Base-by-base conservation (phyloP, 2,113 vertebrate genomes). In the Myrmecobius fasciatus region DNA sequence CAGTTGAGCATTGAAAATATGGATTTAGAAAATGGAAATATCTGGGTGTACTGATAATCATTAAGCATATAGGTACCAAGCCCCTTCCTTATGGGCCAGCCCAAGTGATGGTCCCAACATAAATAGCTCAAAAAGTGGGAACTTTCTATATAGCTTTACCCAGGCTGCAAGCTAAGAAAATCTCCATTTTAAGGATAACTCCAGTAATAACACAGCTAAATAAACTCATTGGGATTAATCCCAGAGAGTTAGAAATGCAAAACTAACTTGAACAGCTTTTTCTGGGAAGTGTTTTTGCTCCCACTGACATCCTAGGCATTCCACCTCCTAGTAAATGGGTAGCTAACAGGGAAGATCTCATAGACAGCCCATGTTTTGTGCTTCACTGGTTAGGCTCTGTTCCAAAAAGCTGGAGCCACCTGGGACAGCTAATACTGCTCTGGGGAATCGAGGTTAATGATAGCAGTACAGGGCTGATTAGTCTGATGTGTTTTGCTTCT, bases 401-500 rank as follows among this genome's bases (percentile, higher is more conserved):
- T 89, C 31, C 90, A 95, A 92, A 92, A 52, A 92, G 51, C 48
- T 91, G 43, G 25, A 43, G 31, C 26, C 48, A 5, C 51, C n/a
- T 24, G 90, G 53, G 90, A 92, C 31, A 0, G 25, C 20, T n/a
- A 75, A 47, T 47, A 10, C 26, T 89, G 49, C 89, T 91, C 88
- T 17, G 83, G 53, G 47, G 31, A 95, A 93, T 88, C 24, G 90
- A 91, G 52, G n/a, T 56, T 94, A 52, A 90, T 67, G 89, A 92
- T 26, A 67, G n/a, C 8, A 36, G 52, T 51, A 36, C 43, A 53
- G 91, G 49, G 52, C 91, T 95, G 54, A 93, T 89, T 67, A 90
- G 48, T 54, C 91, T 54, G 12, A n/a, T 24, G 36, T 51, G 83
- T 48, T 90, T 90, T 89, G 90, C 53, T 52, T 95, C 49, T 51